These are phyloP conservation scores for Drosophila obscura DNA, from an alignment of 1,140 invertebrate genomes.

Conservation along the genomic window DNA sequence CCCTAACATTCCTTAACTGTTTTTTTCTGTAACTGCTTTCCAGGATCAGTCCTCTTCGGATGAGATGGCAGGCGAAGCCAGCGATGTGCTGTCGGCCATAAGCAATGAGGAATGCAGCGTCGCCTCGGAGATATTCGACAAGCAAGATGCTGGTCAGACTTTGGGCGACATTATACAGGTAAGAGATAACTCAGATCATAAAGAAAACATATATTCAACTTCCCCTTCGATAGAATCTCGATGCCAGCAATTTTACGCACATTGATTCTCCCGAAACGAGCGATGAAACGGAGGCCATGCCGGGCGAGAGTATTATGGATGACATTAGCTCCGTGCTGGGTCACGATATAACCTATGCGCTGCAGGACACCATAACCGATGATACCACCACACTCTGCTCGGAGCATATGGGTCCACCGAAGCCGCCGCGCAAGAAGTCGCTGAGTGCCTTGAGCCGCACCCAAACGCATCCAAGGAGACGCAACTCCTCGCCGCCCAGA, in stretches of 20 bases:
- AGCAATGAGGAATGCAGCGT: slow-evolving; percentile 89
- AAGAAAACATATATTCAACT: too few relatives aligned
- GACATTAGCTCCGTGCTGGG: slow-evolving; percentile 90
- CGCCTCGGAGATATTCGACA: slow-evolving; percentile 87
- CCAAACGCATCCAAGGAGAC: slow-evolving; percentile 80
- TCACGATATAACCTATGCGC: slow-evolving; percentile 87
- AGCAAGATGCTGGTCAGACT: slow-evolving; percentile 52
- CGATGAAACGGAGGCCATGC: slow-evolving; percentile 88
- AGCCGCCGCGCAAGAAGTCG: slow-evolving; percentile 70
- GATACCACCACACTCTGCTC: slow-evolving; percentile 87
- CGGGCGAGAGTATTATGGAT: slow-evolving; percentile 90
- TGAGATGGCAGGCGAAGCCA: slow-evolving; percentile 70
- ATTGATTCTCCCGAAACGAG: slow-evolving; percentile 92
- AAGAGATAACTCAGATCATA: background rate
- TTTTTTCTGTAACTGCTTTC: background rate
- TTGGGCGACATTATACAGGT: slow-evolving; percentile 82
- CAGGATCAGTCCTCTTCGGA: slow-evolving; percentile 81
- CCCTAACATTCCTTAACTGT: background rate
- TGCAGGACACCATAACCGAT: slow-evolving; percentile 88
- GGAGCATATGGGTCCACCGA: slow-evolving; percentile 78
- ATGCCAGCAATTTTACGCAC: slow-evolving; percentile 87
- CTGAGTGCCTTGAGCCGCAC: slow-evolving; percentile 59
- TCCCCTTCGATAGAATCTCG: slow-evolving; percentile 55
- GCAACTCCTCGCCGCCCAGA: slow-evolving; percentile 81
- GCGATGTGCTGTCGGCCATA: slow-evolving; percentile 87